These are phyloP conservation scores for Netelia fuscicornis DNA, from an alignment of 2,888 invertebrate genomes.

Conservation along the genomic window DNA sequence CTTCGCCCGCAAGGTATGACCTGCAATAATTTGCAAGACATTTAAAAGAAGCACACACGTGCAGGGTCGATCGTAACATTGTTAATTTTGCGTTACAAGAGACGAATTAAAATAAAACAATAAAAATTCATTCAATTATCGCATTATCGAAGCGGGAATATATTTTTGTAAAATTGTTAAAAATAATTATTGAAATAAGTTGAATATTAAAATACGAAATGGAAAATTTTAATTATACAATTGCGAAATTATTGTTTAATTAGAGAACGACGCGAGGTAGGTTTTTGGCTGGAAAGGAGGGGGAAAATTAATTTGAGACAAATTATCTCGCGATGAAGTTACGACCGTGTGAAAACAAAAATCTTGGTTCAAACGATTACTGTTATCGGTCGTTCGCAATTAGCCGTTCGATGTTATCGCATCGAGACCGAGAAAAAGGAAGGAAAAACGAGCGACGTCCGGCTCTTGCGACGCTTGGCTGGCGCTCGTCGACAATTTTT, in stretches of 20 bases:
- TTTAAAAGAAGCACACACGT: constrained; percentile 62
- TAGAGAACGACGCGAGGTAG: too few species aligned
- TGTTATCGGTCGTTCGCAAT: constrained; percentile 63
- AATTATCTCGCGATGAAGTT: constrained; percentile 41
- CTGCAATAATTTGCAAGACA: constrained; percentile 79
- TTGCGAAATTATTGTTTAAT: constrained; percentile 15
- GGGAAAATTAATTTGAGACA: constrained; percentile 3
- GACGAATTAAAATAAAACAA: background rate
- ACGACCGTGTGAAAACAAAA: constrained; percentile 51
- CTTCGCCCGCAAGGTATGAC: constrained; percentile 79
- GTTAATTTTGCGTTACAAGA: background rate
- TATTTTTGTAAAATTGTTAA: background rate
- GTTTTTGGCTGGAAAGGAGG: background rate
- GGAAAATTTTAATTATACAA: background rate
- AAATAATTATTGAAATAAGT: background rate
- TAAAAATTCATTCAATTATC: background rate
- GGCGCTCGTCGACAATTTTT: constrained; percentile 27
- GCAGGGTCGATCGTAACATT: constrained; percentile 24
- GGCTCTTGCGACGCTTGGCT: constrained; percentile 40
- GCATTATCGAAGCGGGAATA: background rate
- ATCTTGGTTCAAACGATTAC: constrained; percentile 61
- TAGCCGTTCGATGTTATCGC: constrained; percentile 54
- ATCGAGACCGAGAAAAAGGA: background rate
- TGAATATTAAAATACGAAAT: background rate
- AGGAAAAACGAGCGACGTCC: constrained; percentile 17